Evolutionary conservation across 2,797 vertebrate species (phyloP), one percentile per base, ranked within the genome.

Genomic region (Smutsia gigantea): DNA sequence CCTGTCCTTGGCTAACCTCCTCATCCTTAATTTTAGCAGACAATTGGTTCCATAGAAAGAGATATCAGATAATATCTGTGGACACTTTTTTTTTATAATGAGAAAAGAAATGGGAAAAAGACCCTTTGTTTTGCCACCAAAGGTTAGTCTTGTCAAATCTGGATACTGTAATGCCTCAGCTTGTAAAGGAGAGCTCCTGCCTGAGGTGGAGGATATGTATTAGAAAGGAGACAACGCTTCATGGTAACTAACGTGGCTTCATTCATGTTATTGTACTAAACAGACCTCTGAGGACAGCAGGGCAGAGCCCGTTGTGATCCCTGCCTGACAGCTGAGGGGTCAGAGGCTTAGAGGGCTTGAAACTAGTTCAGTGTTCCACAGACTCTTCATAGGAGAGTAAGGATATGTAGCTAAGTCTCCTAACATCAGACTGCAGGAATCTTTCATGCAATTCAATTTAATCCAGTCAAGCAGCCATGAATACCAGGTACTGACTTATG

Each of bases 81-180:
- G 23, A 53, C 8, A 82, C 25, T 6, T 72, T 84, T 90, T 2
- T 78, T 87, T 49, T 37, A 2, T 72, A 69, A 88, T 39, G 29
- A 78, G 42, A 89, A 91, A 94, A 87, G 2, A 87, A 81, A 14
- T 61, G 8, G 46, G 1, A 81, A 85, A 77, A 18, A 1, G 25
- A 53, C 17, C 63, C 2, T 63, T 93, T 23, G 88, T 93, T 93
- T 96, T 93, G 9, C 8, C 39, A 93, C 19, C 13, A 75, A 93
- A 75, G 2, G 1, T 19, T 71, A 46, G 11, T 19, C 15, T 81
- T 84, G 4, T 29, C 72, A 94, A 93, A 93, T 68, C 8, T 77
- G 29, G 27, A 6, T 37, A 23, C 27, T 90, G 19, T 78, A 57
- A 34, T 91, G 5, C 31, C n/a, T 59, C 49, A 55, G 4, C 39